phyloP scores from a whole-genome alignment of 2,888 invertebrate genomes.

The Brachypterus glaber region DNA sequence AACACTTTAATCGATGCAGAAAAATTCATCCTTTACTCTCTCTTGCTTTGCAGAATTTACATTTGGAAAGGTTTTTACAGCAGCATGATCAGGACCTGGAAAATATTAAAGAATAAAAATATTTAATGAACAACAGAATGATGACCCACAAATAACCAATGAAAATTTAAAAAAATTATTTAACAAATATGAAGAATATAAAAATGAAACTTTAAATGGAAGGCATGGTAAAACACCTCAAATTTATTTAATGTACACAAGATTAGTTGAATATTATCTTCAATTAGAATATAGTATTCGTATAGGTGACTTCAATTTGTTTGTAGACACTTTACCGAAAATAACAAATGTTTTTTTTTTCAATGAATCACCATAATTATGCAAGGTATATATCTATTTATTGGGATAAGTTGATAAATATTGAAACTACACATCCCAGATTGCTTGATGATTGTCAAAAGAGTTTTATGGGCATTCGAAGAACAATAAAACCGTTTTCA shows the following conservation, averaged over 20 bases:
- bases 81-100: conserved; percentile 6
- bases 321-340: conserved; percentile 16
- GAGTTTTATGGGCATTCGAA: conserved; percentile 9
- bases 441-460: conserved; percentile 14
- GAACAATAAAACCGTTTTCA: conserved; percentile 19
- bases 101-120: conserved; percentile 7
- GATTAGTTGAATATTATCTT: conserved; percentile 18
- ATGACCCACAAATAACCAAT: conserved; percentile 12
- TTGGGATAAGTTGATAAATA: conserved; percentile 1
- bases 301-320: conserved; percentile 22
- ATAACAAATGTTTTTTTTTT: conserved; percentile 21
- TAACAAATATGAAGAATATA: conserved; percentile 13
- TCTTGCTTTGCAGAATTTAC: conserved; percentile 23
- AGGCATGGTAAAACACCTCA: conserved; percentile 25
- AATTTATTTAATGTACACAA: conserved; percentile 21
- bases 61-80: conserved; percentile 23
- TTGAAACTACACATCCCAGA: conserved; percentile 3
- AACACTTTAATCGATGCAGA: conserved; percentile 21
- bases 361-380: conserved; percentile 24
- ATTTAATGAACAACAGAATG: conserved; percentile 14
- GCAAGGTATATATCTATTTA: conserved; percentile 8
- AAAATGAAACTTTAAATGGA: conserved; percentile 16
- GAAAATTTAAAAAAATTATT: conserved; percentile 10
- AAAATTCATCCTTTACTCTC: conserved; percentile 19
- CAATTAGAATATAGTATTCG: conserved; percentile 21